Base-by-base conservation (phyloP, 2,888 invertebrate genomes). In the Ptilodon capucinus region DNA sequence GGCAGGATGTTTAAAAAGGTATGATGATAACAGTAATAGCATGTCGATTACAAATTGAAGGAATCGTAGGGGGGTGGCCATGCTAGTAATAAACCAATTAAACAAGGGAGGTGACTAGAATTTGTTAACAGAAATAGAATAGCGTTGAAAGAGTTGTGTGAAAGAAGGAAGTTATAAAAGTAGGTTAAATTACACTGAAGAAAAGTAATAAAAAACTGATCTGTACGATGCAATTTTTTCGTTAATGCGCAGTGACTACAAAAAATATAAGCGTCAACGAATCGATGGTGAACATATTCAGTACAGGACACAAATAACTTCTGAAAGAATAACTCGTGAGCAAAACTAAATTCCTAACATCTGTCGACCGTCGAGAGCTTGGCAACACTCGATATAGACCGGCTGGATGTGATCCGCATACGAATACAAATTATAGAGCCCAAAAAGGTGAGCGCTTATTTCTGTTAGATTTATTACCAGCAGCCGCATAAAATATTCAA, bases 341-440 rank as follows among this genome's bases (percentile, higher is more conserved):
- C 71, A 54, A 74, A 84, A 83, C 82, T 82, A 76, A 81, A 84
- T 78, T 85, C 80, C 70, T 74, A 72, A 80, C 84, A 85, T 78
- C 81, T 83, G 84, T 75, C 74, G 63, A 74, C 62, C 74, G 65
- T 60, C 48, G 62, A 61, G 68, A 68, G 69, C 70, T 68, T 60
- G 25, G 11, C 47, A 30, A 18, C 36, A 43, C 17, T 17, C 28
- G 67, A 69, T 55, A 18, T 52, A 61, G 17, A 42, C 17, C 5
- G 28, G 36, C 70, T 68, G 47, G 74, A 79, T 57, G 51, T 41
- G 57, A 30, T 7, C 41, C n/a, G 54, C 30, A 34, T 48, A 39
- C 9, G 47, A 48, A 44, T 48, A 18, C 23, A 28, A 18, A 30
- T 18, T 4, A 16, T 5, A 6, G 18, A 11, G n/a, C 38, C 38